phyloP scores from a whole-genome alignment of 2,113 vertebrate genomes.

The Psilopsiagon aymara region DNA sequence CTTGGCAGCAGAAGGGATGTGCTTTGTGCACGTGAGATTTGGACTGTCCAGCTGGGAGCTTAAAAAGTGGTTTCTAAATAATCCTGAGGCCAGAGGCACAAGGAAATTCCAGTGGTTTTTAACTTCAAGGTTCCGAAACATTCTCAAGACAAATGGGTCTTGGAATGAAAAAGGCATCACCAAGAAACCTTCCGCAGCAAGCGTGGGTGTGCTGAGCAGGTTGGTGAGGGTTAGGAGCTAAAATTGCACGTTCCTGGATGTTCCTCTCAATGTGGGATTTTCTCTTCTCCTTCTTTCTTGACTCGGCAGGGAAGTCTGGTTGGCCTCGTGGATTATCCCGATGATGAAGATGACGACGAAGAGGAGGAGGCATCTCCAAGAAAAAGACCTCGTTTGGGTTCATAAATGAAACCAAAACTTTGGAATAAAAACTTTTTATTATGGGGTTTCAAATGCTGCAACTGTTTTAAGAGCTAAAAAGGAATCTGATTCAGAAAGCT shows the following conservation, averaged over 20 bases:
- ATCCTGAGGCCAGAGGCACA: background rate
- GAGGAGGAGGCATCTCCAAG: conserved; percentile 91
- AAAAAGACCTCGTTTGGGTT: conserved; percentile 95
- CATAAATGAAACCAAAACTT: conserved; percentile 80
- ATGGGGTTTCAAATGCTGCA: conserved; percentile 82
- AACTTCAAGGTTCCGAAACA: background rate
- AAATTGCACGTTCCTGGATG: background rate
- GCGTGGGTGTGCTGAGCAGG: accelerated
- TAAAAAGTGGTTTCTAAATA: background rate
- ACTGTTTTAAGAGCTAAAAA: conserved; percentile 78
- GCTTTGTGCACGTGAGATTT: accelerated
- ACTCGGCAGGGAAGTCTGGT: conserved; percentile 86
- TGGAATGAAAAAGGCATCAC: background rate
- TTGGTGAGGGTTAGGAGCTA: background rate
- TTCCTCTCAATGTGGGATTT: background rate
- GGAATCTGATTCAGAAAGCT: conserved; percentile 79
- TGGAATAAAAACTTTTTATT: conserved; percentile 59
- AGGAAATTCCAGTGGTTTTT: background rate
- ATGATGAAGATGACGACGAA: conserved; percentile 95
- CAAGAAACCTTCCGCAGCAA: background rate
- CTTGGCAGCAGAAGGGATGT: background rate
- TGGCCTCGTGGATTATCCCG: conserved; percentile 97
- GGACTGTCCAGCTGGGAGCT: background rate
- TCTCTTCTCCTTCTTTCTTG: background rate
- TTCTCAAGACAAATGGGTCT: background rate